Evolutionary conservation across 35 echinoderm and acorn worm genomes (phyloP).

Genomic region (Ptychodera flava): DNA sequence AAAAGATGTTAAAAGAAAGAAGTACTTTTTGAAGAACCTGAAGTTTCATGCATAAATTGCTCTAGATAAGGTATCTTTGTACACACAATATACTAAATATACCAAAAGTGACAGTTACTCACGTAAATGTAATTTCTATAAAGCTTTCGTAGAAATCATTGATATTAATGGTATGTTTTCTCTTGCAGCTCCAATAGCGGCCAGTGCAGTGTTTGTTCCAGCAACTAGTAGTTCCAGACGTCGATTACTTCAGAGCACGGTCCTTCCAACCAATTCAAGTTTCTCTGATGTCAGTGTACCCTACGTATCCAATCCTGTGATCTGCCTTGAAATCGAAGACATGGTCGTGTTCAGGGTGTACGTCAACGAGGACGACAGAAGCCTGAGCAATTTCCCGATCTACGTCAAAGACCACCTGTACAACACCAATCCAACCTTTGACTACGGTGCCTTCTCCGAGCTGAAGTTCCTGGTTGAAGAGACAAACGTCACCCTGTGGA

Average conservation of each 20-base stretch:
- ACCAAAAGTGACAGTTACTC: no score
- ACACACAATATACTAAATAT: no score
- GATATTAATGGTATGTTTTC: background rate
- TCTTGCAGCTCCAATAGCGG: background rate
- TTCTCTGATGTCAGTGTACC: constrained; percentile 15
- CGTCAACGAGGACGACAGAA: constrained; percentile 59
- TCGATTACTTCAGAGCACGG: constrained; percentile 35
- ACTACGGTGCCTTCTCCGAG: constrained; percentile 89
- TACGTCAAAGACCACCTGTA: constrained; percentile 95
- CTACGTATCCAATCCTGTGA: constrained; percentile 73
- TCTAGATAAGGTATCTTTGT: no score
- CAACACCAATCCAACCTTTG: constrained; percentile 92
- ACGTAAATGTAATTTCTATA: no score
- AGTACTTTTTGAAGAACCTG: no score
- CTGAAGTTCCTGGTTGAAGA: constrained; percentile 61
- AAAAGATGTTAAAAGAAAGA: no score
- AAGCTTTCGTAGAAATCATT: no score
- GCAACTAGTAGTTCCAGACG: constrained; percentile 32
- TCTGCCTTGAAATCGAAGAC: constrained; percentile 82
- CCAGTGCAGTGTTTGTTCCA: background rate
- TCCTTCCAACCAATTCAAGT: background rate
- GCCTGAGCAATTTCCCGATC: constrained; percentile 77
- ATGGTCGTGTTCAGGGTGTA: constrained; percentile 85
- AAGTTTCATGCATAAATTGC: no score
- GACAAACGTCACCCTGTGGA: constrained; percentile 68